phyloP scores from a whole-genome alignment of 2,888 invertebrate species.

The Cactoblastis cactorum region DNA sequence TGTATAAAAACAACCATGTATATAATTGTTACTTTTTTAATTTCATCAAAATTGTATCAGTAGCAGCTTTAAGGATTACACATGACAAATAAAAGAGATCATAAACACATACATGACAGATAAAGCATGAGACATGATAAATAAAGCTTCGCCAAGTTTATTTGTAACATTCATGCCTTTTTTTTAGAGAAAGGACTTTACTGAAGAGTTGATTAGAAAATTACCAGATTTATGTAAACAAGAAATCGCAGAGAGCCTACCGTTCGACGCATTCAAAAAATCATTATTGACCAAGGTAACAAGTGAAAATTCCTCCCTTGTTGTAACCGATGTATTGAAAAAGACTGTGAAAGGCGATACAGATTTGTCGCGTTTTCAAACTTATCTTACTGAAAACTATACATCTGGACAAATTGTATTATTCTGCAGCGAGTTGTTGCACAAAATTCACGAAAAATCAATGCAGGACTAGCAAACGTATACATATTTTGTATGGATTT shows the following conservation, averaged over 20 bases:
- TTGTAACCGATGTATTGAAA: constrained; percentile 38
- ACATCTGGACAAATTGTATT: constrained; percentile 44
- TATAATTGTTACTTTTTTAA: too few species aligned
- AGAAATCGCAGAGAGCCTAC: constrained; percentile 40
- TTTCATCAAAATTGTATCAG: too few species aligned
- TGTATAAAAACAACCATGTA: too few species aligned
- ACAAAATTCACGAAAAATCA: constrained; percentile 40
- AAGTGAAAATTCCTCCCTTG: constrained; percentile 24
- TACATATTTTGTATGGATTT: constrained; percentile 1
- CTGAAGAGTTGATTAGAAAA: constrained; percentile 36
- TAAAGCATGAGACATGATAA: too few species aligned
- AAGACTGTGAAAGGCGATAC: constrained; percentile 21
- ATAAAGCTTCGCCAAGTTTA: neutral
- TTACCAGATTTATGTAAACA: constrained; percentile 38
- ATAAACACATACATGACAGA: too few species aligned
- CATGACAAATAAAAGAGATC: too few species aligned
- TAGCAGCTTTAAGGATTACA: too few species aligned
- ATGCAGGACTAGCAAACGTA: neutral
- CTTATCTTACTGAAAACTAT: constrained; percentile 46
- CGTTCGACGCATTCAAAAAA: constrained; percentile 32
- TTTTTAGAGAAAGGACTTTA: constrained; percentile 57
- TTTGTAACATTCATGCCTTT: neutral
- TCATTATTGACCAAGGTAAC: constrained; percentile 39
- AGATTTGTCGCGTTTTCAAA: constrained; percentile 39
- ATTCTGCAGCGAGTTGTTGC: constrained; percentile 52